phyloP scores from a whole-genome alignment of 1,140 invertebrate genomes.

The Limonius californicus region DNA sequence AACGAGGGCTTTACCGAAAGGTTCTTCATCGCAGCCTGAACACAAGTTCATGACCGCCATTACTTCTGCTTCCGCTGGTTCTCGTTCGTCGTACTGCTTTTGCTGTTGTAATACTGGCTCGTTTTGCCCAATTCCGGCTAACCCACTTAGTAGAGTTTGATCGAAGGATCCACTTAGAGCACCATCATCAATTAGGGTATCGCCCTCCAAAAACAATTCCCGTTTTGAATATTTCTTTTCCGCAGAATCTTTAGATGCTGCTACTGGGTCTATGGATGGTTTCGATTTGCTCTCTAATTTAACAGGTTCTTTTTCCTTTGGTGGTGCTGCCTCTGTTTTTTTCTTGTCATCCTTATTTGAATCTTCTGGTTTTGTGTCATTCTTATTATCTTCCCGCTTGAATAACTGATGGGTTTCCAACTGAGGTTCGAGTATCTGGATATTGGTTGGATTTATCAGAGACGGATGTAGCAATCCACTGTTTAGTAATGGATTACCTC shows the following conservation, averaged over 20 bases:
- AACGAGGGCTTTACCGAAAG: slow-evolving; percentile 71
- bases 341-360: slow-evolving; percentile 19
- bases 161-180: slow-evolving; percentile 49
- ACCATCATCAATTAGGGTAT: slow-evolving; percentile 62
- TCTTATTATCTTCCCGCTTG: slow-evolving; percentile 47
- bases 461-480: slow-evolving; percentile 27
- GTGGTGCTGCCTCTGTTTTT: slow-evolving; percentile 33
- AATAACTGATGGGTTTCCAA: slow-evolving; percentile 51
- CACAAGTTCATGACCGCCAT: slow-evolving; percentile 73
- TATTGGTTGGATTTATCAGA: slow-evolving; percentile 51
- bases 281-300: slow-evolving; percentile 44
- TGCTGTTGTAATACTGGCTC: slow-evolving; percentile 53
- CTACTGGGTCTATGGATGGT: slow-evolving; percentile 33
- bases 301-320: slow-evolving; percentile 21
- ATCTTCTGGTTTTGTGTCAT: slow-evolving; percentile 33
- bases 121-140: slow-evolving; percentile 64
- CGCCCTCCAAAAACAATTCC: slow-evolving; percentile 60
- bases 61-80: slow-evolving; percentile 77
- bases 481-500: slow-evolving; percentile 21
- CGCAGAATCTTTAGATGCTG: neutral
- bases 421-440: slow-evolving; percentile 56
- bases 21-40: slow-evolving; percentile 66
- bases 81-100: slow-evolving; percentile 59
- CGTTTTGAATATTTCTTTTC: slow-evolving; percentile 58
- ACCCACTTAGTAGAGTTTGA: slow-evolving; percentile 54